These are phyloP conservation scores for Nothobranchius kuhntae DNA, from an alignment of 2,113 vertebrate species.

Conservation along the genomic window DNA sequence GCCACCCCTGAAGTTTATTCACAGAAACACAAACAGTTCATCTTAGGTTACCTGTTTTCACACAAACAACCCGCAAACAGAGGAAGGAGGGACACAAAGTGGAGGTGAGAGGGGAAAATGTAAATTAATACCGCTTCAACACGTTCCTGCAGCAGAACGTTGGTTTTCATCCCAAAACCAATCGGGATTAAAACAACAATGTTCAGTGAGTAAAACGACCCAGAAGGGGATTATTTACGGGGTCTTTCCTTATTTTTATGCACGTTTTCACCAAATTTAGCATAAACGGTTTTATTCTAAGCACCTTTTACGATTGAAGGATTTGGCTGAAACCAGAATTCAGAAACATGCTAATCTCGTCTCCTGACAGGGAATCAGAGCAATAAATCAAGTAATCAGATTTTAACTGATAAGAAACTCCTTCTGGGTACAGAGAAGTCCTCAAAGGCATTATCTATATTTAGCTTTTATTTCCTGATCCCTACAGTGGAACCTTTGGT, in stretches of 20 bases:
- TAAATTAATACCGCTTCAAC: no score
- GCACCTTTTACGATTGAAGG: neutral
- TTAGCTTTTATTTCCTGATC: no score
- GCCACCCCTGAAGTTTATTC: no score
- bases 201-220: neutral
- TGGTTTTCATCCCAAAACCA: no score
- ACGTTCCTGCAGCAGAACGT: no score
- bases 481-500: neutral
- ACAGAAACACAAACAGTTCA: no score
- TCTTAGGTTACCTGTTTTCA: no score
- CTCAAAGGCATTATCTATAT: neutral
- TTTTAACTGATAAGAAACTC: neutral
- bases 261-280: neutral
- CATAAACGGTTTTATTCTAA: neutral
- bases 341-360: neutral
- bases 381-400: neutral
- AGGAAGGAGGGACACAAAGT: no score
- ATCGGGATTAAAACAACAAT: constrained; percentile 5
- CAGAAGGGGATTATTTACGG: neutral
- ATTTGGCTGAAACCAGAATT: neutral
- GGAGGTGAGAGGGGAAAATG: no score
- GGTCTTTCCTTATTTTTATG: neutral
- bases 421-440: neutral
- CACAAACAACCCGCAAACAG: no score
- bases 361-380: neutral